phyloP scores from a whole-genome alignment of 2,888 invertebrate species.

The Drosophila glabriapex region DNA sequence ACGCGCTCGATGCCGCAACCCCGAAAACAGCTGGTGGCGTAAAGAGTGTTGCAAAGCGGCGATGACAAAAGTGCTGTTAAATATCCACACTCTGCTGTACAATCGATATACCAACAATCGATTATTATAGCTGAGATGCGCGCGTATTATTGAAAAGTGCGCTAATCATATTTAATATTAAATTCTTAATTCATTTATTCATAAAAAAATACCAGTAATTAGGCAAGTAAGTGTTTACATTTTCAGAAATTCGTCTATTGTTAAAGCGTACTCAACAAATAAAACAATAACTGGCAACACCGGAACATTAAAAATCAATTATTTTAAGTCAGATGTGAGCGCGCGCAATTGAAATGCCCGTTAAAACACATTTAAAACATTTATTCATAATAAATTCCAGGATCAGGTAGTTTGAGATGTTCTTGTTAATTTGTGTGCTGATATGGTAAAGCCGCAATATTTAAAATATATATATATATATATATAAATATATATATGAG shows the following conservation, averaged over 20 bases:
- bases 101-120: not conserved
- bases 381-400: slow-evolving; percentile 68
- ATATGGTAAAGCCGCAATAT: slow-evolving; percentile 62
- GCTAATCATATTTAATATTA: slow-evolving; percentile 40
- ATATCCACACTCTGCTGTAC: not conserved
- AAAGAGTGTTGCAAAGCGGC: slow-evolving; percentile 22
- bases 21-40: slow-evolving; percentile 58
- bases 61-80: slow-evolving; percentile 2
- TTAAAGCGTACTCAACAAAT: not conserved
- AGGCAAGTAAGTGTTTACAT: slow-evolving; percentile 22
- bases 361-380: slow-evolving; percentile 54
- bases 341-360: slow-evolving; percentile 21
- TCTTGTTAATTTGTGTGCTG: slow-evolving; percentile 45
- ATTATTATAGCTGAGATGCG: not conserved
- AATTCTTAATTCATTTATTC: slow-evolving; percentile 50
- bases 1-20: slow-evolving; percentile 53
- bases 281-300: not conserved
- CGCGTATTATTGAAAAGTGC: slow-evolving; percentile 14
- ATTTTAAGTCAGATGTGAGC: not conserved
- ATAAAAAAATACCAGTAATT: slow-evolving; percentile 49
- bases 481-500: slow-evolving; percentile 8
- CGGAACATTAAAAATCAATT: not conserved
- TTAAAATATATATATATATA: slow-evolving; percentile 22
- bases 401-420: slow-evolving; percentile 39
- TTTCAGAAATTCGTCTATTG: not conserved